Base-by-base conservation (phyloP, 2,113 vertebrate genomes). In the Poicephalus gulielmi region DNA sequence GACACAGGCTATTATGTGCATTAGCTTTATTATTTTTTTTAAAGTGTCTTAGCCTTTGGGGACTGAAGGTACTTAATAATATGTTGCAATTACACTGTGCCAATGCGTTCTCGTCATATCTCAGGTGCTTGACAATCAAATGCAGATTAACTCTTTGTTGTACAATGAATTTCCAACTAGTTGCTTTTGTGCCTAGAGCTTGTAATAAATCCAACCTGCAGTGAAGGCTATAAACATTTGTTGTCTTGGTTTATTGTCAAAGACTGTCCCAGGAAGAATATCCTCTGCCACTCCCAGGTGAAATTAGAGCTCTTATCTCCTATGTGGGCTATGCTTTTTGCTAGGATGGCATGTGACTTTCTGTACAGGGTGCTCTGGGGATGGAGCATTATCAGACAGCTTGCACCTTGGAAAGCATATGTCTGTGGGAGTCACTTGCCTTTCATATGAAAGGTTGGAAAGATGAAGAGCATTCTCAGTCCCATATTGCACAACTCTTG, bases 1-100 rank as follows among this genome's bases (percentile, higher is more conserved):
- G 95, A 90, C 79, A 88, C 27, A 23, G 84, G 28, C 62, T 57
- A 44, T 95, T 90, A 94, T 91, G 83, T 93, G 92, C 78, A 93
- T 94, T 94, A 94, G 89, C 80, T 95, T 96, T 96, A 97, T 96
- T 96, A 87, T 94, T 94, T 96, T 93, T 91, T 94, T 92, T 44
- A 31, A 96, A 95, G 78, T 86, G 95, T 90, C 88, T 96, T 92
- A 94, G 90, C 92, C 91, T 92, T 95, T 92, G 75, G 90, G 88
- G 92, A 90, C 84, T 47, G 53, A 79, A 94, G 78, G 94, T 94
- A 92, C 94, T 95, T 96, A 95, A 96, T 94, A 92, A 91, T 94
- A 95, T 24, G 91, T 96, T 93, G 92, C 92, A 92, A 95, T 92
- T 92, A 91, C 75, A 92, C 41, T 35, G 92, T 95, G 96, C 95